phyloP scores from a whole-genome alignment of 2,797 vertebrate genomes.

The Peromyscus eremicus region DNA sequence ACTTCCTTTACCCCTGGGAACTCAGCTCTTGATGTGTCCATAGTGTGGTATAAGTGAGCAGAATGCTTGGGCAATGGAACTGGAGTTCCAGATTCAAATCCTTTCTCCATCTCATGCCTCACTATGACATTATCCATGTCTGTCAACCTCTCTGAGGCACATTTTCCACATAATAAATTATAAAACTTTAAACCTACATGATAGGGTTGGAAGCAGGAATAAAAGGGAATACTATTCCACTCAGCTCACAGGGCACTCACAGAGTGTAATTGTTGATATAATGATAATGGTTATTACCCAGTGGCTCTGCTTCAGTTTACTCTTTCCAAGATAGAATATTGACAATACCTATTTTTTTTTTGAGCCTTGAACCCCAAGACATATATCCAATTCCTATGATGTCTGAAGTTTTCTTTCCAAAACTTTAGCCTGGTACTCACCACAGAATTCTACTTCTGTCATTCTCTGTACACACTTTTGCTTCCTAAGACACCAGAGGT shows the following conservation, averaged over 20 bases:
- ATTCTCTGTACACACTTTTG: not conserved
- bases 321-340: constrained; percentile 33
- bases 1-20: not conserved
- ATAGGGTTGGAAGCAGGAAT: not conserved
- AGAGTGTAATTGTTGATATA: not conserved
- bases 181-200: constrained; percentile 2
- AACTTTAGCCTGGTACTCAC: not conserved
- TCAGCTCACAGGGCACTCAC: not conserved
- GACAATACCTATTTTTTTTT: not conserved
- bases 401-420: not conserved
- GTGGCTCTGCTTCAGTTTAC: not conserved
- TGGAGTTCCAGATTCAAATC: not conserved
- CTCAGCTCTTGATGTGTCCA: no score
- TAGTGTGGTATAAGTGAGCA: not conserved
- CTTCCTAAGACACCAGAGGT: not conserved
- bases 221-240: not conserved
- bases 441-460: not conserved
- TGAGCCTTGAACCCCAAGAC: not conserved
- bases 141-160: not conserved
- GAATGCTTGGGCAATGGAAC: not conserved
- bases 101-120: not conserved
- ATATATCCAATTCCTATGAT: not conserved
- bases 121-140: not conserved
- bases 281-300: not conserved
- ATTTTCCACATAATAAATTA: not conserved